These are phyloP conservation scores for Ashinkailepas kermadecensis DNA, from an alignment of 2,888 invertebrate species.

Conservation along the genomic window DNA sequence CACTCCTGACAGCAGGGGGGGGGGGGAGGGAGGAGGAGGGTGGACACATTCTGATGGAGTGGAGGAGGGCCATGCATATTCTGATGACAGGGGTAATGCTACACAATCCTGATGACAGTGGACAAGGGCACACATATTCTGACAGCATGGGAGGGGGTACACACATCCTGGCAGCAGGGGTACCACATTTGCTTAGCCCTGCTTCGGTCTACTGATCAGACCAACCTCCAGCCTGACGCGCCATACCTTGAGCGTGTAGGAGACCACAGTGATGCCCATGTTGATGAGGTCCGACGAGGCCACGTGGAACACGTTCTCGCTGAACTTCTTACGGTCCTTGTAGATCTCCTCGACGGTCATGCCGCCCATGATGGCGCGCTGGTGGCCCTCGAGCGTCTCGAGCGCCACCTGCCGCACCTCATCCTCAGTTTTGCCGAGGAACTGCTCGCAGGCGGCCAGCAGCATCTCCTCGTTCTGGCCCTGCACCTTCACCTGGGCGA, in stretches of 20 bases:
- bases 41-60: conserved; percentile 49
- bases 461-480: conserved; percentile 85
- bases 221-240: no score
- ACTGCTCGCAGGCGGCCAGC: conserved; percentile 86
- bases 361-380: conserved; percentile 91
- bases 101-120: no score
- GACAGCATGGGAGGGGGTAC: no score
- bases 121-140: conserved; percentile 53
- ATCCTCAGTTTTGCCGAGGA: conserved; percentile 75
- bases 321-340: conserved; percentile 91
- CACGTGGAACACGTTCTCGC: conserved; percentile 84
- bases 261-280: conserved; percentile 93
- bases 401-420: conserved; percentile 87
- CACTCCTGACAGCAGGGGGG: conserved; percentile 66
- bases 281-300: conserved; percentile 90
- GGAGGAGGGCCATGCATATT: conserved; percentile 88
- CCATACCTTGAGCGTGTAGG: conserved; percentile 69
- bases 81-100: conserved; percentile 50
- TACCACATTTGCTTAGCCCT: no score
- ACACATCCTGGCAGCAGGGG: no score
- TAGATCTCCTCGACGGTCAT: conserved; percentile 97
- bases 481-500: conserved; percentile 89
- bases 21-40: no score
- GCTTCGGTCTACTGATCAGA: no score
- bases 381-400: conserved; percentile 87